Conservation (phyloP, 1,140 invertebrate species). For the Eumaeus atala region DNA sequence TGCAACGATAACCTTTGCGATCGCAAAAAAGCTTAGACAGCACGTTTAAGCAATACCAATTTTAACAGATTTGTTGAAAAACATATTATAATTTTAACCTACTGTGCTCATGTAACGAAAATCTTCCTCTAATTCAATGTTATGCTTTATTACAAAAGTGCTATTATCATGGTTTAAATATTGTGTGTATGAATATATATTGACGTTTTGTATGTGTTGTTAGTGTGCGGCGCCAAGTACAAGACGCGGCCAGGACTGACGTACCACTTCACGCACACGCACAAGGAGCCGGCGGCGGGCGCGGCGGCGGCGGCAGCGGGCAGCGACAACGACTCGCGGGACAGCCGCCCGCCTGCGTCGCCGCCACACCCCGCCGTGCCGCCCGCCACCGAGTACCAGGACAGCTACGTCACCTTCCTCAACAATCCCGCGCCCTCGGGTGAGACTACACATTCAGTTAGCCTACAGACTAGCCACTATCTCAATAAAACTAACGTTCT, state of each 20-base stretch:
- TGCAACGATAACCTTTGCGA: background rate
- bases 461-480: too few species aligned
- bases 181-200: too few species aligned
- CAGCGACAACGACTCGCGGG: constrained; percentile 56
- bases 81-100: too few species aligned
- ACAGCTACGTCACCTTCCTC: constrained; percentile 82
- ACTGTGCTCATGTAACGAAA: too few species aligned
- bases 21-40: too few species aligned
- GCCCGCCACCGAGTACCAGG: constrained; percentile 76
- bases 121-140: too few species aligned
- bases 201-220: constrained; percentile 10
- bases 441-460: constrained; percentile 23
- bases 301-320: too few species aligned
- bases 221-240: constrained; percentile 97
- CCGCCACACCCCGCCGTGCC: constrained; percentile 23
- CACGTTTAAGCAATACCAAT: too few species aligned
- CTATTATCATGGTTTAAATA: too few species aligned
- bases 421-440: constrained; percentile 75
- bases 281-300: constrained; percentile 80
- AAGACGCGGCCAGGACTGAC: constrained; percentile 97
- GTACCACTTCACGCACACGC: constrained; percentile 97
- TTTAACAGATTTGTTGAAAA: too few species aligned
- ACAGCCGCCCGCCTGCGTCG: constrained; percentile 34
- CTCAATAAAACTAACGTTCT: too few species aligned
- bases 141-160: too few species aligned